Conservation (phyloP, 2,888 invertebrate genomes). For the Amiota communis region DNA sequence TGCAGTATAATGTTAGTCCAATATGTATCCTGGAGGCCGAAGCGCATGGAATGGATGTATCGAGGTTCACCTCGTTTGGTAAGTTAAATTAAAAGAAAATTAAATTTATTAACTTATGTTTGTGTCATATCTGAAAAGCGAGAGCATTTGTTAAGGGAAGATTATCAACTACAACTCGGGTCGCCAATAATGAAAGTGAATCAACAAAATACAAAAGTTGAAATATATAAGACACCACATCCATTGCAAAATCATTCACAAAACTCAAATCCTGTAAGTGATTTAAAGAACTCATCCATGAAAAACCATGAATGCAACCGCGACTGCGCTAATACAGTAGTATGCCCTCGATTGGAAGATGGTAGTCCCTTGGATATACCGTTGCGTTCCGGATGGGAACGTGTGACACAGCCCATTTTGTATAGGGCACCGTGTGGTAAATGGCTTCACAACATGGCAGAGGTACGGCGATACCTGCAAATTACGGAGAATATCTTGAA, state of each 20-base stretch:
- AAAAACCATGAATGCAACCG: conserved; percentile 80
- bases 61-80: conserved; percentile 89
- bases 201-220: conserved; percentile 75
- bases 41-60: conserved; percentile 94
- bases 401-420: conserved; percentile 74
- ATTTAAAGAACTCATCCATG: conserved; percentile 73
- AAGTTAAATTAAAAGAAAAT: conserved; percentile 30
- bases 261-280: conserved; percentile 54
- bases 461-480: conserved; percentile 84
- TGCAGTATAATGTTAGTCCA: conserved; percentile 90
- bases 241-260: conserved; percentile 32
- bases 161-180: conserved; percentile 75
- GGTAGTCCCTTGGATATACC: conserved; percentile 90
- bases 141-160: conserved; percentile 70
- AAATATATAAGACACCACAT: conserved; percentile 74
- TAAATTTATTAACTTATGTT: conserved; percentile 41
- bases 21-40: conserved; percentile 83
- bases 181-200: conserved; percentile 88
- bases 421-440: conserved; percentile 91
- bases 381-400: conserved; percentile 89
- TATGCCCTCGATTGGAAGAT: conserved; percentile 77
- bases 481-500: conserved; percentile 82
- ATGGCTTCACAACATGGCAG: conserved; percentile 81
- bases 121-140: too few species aligned
- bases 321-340: conserved; percentile 75